phyloP scores from a whole-genome alignment of 1,140 invertebrate species.

The Drosophila lacertosa region DNA sequence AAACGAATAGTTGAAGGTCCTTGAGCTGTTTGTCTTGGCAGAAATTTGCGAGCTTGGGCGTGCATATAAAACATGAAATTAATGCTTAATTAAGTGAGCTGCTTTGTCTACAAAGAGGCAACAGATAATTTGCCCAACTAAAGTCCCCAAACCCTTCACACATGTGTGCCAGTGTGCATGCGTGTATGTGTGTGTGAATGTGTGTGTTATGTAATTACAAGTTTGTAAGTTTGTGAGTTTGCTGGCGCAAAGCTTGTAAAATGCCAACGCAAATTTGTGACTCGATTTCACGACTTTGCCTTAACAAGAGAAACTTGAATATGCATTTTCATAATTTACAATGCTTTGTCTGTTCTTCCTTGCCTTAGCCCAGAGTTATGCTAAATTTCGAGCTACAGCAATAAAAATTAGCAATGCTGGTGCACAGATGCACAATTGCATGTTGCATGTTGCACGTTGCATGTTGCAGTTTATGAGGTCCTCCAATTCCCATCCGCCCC shows the following conservation, averaged over 20 bases:
- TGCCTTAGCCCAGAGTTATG: constrained; percentile 6
- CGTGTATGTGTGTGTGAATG: constrained; percentile 17
- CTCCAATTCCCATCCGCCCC: not conserved
- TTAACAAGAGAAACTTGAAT: constrained; percentile 49
- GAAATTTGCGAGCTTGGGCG: constrained; percentile 17
- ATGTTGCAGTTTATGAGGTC: constrained; percentile 42
- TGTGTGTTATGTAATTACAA: constrained; percentile 25
- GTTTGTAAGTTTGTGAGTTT: constrained; percentile 29
- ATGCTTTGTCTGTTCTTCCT: not conserved
- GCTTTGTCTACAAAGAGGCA: constrained; percentile 23
- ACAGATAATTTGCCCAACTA: constrained; percentile 10
- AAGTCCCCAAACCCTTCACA: not conserved
- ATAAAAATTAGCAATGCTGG: constrained; percentile 32
- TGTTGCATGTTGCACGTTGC: no score
- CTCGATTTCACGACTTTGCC: constrained; percentile 31
- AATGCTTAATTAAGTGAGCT: constrained; percentile 75
- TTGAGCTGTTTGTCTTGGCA: constrained; percentile 19
- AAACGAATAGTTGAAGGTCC: not conserved
- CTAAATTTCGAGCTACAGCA: constrained; percentile 14
- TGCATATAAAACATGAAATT: constrained; percentile 78
- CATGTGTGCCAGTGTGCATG: not conserved
- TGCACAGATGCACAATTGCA: constrained; percentile 21
- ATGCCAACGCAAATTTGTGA: constrained; percentile 28
- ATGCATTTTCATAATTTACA: constrained; percentile 69
- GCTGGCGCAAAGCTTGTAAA: constrained; percentile 4